Percentiles rank a stretch among this genome's conserved stretches.
These are phyloP conservation scores for Sarcophaga variegata DNA, from an alignment of 2,888 invertebrate species.

Conservation along the genomic window DNA sequence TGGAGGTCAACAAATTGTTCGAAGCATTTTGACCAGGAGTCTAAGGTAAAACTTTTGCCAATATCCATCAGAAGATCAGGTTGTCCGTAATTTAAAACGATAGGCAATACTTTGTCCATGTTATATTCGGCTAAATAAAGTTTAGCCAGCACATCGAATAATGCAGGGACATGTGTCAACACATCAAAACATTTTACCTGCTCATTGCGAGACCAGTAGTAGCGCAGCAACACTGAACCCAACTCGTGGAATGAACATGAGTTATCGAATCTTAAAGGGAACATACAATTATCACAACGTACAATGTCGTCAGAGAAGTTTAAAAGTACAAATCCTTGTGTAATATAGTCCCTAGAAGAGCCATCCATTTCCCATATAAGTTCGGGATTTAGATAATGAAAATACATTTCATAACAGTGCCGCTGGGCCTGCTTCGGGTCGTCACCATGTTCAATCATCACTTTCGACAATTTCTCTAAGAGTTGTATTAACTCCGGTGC, in stretches of 20 bases:
- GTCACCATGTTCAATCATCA: constrained; percentile 81
- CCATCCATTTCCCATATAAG: constrained; percentile 82
- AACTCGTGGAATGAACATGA: constrained; percentile 79
- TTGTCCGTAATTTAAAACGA: constrained; percentile 79
- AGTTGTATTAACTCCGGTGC: constrained; percentile 79
- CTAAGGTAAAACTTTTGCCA: constrained; percentile 75
- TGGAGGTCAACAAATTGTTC: constrained; percentile 80
- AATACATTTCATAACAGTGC: constrained; percentile 81
- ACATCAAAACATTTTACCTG: constrained; percentile 80
- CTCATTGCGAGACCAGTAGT: constrained; percentile 81
- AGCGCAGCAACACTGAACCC: constrained; percentile 79
- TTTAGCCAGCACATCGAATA: constrained; percentile 80
- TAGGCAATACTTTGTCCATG: constrained; percentile 79
- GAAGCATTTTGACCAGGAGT: constrained; percentile 80
- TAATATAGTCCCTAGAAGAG: constrained; percentile 80
- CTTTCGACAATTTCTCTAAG: constrained; percentile 76
- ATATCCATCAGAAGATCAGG: constrained; percentile 79
- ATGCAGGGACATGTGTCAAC: constrained; percentile 78
- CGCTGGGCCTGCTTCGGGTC: constrained; percentile 76
- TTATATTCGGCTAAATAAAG: constrained; percentile 81
- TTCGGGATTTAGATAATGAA: constrained; percentile 81
- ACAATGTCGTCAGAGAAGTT: constrained; percentile 77
- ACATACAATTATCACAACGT: constrained; percentile 79
- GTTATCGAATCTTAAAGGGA: constrained; percentile 80
- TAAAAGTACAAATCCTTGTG: constrained; percentile 78